These are phyloP conservation scores for Megaceryle alcyon DNA, from an alignment of 2,797 vertebrate species.

Conservation along the genomic window DNA sequence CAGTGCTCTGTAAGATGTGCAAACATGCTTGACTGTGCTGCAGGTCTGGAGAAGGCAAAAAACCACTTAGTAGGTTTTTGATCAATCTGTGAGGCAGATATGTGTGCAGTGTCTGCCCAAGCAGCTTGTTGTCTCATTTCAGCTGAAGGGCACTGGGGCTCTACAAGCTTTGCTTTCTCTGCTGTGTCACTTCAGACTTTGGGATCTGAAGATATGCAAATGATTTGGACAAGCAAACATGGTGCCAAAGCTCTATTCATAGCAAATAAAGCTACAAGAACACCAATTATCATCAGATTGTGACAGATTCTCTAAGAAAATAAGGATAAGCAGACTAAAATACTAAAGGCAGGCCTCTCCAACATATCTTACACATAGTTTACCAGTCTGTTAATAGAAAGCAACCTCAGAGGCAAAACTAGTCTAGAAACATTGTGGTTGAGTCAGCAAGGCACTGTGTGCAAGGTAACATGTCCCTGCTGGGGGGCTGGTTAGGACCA, in stretches of 20 bases:
- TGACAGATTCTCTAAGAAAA: not conserved
- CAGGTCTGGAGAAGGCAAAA: not conserved
- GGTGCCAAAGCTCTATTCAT: not conserved
- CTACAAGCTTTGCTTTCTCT: not conserved
- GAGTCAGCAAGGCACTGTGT: not conserved
- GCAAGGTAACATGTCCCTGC: not conserved
- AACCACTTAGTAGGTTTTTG: not conserved
- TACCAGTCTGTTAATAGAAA: not conserved
- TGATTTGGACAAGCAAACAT: constrained; percentile 37
- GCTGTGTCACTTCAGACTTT: not conserved
- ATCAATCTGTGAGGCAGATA: not conserved
- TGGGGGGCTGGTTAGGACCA: not conserved
- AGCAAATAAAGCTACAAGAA: not conserved
- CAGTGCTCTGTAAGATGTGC: not conserved
- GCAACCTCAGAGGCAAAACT: not conserved
- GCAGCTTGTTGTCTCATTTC: not conserved
- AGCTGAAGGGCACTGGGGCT: not conserved
- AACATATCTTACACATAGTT: not conserved
- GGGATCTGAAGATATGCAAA: not conserved
- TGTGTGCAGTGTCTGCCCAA: not conserved
- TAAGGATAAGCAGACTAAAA: not conserved
- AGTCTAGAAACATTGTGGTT: not conserved
- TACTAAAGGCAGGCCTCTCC: not conserved
- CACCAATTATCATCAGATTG: not conserved
- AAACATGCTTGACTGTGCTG: not conserved